phyloP scores from a whole-genome alignment of 2,797 vertebrate species.

The Limnodromus scolopaceus region DNA sequence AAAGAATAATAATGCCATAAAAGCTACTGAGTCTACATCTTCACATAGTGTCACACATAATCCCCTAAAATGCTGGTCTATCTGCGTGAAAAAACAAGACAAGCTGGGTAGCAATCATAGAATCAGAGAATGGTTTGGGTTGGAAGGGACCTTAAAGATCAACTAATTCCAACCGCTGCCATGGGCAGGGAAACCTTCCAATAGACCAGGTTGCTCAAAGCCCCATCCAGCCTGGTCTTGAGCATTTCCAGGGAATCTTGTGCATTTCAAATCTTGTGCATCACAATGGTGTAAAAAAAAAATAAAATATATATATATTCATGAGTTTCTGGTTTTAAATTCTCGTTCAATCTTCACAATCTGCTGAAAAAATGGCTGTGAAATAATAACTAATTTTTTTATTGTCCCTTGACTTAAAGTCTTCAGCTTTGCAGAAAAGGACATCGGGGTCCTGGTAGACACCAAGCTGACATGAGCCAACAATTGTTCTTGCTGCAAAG shows the following conservation, averaged over 20 bases:
- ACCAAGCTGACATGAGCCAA: not conserved
- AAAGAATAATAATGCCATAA: fast-evolving
- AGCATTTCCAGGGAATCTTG: no score
- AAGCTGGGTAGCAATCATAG: not conserved
- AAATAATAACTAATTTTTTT: not conserved
- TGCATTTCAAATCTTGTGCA: not conserved
- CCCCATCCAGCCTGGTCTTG: no score
- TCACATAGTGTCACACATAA: not conserved
- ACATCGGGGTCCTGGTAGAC: not conserved
- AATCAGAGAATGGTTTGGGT: no score
- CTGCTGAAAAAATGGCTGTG: not conserved
- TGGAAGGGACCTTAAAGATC: no score
- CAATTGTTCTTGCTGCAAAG: not conserved
- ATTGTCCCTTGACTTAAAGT: not conserved
- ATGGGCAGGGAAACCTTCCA: no score
- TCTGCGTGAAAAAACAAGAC: not conserved
- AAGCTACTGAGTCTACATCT: not conserved
- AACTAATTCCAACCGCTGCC: no score
- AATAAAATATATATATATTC: not conserved
- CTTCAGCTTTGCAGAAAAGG: not conserved
- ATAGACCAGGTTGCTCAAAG: no score
- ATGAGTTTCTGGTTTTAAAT: not conserved
- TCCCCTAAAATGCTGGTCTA: not conserved
- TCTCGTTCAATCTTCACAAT: not conserved
- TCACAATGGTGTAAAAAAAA: not conserved